Evolutionary conservation across 1,140 invertebrate species (phyloP), one percentile per base, ranked within the genome.

Genomic region (Eumeta japonica): DNA sequence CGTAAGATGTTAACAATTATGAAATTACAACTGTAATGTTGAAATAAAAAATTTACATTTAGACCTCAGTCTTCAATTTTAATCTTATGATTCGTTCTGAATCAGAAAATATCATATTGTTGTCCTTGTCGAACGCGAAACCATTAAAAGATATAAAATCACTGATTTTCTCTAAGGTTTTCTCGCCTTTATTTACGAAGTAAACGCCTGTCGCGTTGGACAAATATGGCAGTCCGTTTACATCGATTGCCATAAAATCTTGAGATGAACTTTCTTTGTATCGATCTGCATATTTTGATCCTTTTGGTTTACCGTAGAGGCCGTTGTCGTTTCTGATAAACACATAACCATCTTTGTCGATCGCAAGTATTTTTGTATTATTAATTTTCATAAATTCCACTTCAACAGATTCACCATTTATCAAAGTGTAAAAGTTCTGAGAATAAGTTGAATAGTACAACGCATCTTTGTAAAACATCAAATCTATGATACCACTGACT

Each of bases 21-120:
- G n/a, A n/a, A n/a, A n/a, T n/a, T n/a, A n/a, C n/a, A n/a, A n/a
- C n/a, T n/a, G n/a, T n/a, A n/a, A n/a, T n/a, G n/a, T n/a, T n/a
- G n/a, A n/a, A n/a, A n/a, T n/a, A n/a, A n/a, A n/a, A n/a, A n/a
- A n/a, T n/a, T n/a, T n/a, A n/a, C n/a, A n/a, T n/a, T n/a, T n/a
- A n/a, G n/a, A n/a, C n/a, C n/a, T 7, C 20, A 24, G 5, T n/a
- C 5, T n/a, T 58, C 10, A 51, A 48, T 38, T 47, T 52, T 16
- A 67, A 41, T 29, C 55, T 46, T 0, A 55, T 32, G 10, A 71
- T 16, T 14, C 37, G 58, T 10, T 30, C 50, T 1, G 46, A 57
- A 45, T 72, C 57, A 3, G 64, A 52, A 36, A 64, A 72, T 30
- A 72, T 40, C 11, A 70, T 55, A 45, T 67, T 57, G 42, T 67